These are phyloP conservation scores for Gymnoscelis rufifasciata DNA, from an alignment of 2,888 invertebrate genomes.

Conservation along the genomic window DNA sequence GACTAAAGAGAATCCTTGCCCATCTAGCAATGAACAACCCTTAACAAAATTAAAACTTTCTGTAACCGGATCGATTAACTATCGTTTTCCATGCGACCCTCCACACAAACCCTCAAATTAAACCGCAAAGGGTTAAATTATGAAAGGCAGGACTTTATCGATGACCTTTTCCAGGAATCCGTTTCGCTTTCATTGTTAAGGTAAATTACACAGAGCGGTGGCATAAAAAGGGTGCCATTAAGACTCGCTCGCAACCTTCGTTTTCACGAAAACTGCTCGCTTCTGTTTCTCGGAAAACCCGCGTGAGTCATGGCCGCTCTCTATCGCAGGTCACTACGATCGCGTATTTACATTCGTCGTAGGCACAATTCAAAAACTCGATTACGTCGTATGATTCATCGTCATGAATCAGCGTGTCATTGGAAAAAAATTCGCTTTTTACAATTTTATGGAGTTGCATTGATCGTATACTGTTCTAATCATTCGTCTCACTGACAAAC, in stretches of 20 bases:
- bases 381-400: slow-evolving; percentile 74
- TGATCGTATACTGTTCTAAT: not conserved
- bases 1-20: slow-evolving; percentile 32
- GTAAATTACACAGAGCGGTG: slow-evolving; percentile 37
- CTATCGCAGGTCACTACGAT: slow-evolving; percentile 68
- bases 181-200: slow-evolving; percentile 27
- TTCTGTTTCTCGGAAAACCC: slow-evolving; percentile 75
- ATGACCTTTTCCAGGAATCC: slow-evolving; percentile 28
- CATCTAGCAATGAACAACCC: slow-evolving; percentile 22
- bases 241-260: slow-evolving; percentile 54
- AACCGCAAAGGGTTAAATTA: slow-evolving; percentile 42
- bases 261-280: slow-evolving; percentile 71
- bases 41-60: slow-evolving; percentile 9
- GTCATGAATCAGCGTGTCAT: slow-evolving; percentile 69
- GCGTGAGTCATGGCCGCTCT: slow-evolving; percentile 69
- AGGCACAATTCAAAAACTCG: slow-evolving; percentile 76
- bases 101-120: slow-evolving; percentile 32
- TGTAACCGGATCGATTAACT: slow-evolving; percentile 44
- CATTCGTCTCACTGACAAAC: too few species aligned
- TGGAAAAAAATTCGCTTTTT: slow-evolving; percentile 49
- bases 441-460: slow-evolving; percentile 25
- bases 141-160: slow-evolving; percentile 25
- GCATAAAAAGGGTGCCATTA: slow-evolving; percentile 43
- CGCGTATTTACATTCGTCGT: slow-evolving; percentile 70
- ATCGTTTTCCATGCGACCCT: slow-evolving; percentile 50